A percentile compares a stretch with the other conserved stretches of the same genome.
phyloP scores from a whole-genome alignment of 2,888 invertebrate genomes.

The Coremacera marginata region DNA sequence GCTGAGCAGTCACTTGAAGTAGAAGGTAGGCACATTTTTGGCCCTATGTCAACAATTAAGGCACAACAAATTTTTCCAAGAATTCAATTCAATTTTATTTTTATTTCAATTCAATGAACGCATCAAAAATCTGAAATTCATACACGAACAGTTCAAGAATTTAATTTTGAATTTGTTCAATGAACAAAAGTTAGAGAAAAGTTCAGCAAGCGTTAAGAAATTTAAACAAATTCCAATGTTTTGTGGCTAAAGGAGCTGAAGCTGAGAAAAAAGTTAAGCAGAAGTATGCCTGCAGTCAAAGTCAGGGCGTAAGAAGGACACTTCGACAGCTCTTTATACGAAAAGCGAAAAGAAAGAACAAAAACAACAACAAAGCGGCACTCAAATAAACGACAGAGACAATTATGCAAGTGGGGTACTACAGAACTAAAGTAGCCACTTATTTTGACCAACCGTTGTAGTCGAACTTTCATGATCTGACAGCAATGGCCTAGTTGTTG shows the following conservation, averaged over 20 bases:
- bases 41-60: too few relatives aligned
- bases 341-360: neutral
- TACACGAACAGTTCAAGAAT: constrained; percentile 32
- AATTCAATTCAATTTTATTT: constrained; percentile 22
- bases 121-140: constrained; percentile 5
- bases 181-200: constrained; percentile 11
- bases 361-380: neutral
- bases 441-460: neutral
- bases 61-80: neutral
- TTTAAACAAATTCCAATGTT: constrained; percentile 15
- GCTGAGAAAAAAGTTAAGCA: too few relatives aligned
- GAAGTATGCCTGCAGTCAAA: neutral
- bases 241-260: neutral
- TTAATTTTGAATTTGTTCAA: constrained; percentile 27
- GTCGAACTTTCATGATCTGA: neutral
- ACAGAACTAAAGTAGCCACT: neutral
- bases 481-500: neutral
- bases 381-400: neutral
- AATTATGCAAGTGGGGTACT: neutral
- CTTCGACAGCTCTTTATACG: constrained; percentile 23
- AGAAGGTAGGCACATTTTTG: too few relatives aligned
- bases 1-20: too few relatives aligned
- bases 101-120: constrained; percentile 16
- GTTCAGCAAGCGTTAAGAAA: constrained; percentile 19
- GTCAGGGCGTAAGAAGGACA: neutral